Base-by-base conservation (phyloP, 2,113 vertebrate species). In the Prionailurus viverrinus region DNA sequence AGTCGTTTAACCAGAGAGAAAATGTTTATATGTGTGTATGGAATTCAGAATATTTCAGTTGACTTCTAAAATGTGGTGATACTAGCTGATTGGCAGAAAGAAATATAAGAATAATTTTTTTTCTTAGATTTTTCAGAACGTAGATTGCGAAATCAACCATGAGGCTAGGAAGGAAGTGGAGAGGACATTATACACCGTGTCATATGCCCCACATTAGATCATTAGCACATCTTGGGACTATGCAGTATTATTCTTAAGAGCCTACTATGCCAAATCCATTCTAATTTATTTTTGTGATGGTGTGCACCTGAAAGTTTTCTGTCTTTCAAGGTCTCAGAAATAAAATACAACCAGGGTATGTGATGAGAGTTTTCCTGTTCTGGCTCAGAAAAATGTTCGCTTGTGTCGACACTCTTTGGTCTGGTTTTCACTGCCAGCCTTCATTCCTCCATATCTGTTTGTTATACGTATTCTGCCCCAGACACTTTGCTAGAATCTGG, bases 1-100 rank as follows among this genome's bases (percentile, higher is more conserved):
- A 84, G 36, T 53, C 82, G 39, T 48, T 83, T 55, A 92, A 21
- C 21, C 11, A 45, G 51, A 82, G 27, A 63, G 39, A 36, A 89
- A 48, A 69, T 25, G 7, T 33, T 14, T 76, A 5, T 51, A 63
- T 51, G 21, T 45, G 21, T 33, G 41, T 63, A 41, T 33, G 18
- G 85, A 45, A 80, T 94, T 71, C 51, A n/a, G 53, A 66, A 12
- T 78, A 68, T 82, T 96, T 89, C 68, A n/a, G 18, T 68, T 74
- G 53, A 80, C n/a, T 74, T 81, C 29, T 13, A 33, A 58, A 65
- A 55, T 94, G 41, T 66, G 23, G 55, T 27, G 39, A 45, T 45
- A 55, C 9, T 86, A 31, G 53, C n/a, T 48, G 16, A 55, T 73
- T 85, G 21, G n/a, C 14, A 45, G 31, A 11, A 87, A 87, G 65